phyloP scores from a whole-genome alignment of 2,888 invertebrate genomes.

The Exocentrus adspersus region DNA sequence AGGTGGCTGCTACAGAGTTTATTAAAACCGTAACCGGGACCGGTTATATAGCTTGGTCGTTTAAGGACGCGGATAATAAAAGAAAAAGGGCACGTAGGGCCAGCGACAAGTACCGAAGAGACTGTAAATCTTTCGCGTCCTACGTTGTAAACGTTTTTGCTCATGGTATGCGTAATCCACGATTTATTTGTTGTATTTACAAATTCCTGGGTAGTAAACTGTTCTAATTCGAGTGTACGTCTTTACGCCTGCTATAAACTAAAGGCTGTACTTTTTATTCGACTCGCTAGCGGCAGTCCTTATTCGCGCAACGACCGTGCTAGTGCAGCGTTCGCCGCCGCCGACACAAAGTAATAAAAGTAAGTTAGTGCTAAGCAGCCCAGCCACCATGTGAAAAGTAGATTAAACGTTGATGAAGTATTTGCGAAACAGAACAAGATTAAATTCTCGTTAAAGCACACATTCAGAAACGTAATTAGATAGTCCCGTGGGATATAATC shows the following conservation, averaged over 20 bases:
- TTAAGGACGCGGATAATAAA: too few species aligned
- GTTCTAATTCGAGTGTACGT: slow-evolving; percentile 1
- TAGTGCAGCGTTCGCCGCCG: neutral
- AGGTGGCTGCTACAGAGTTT: slow-evolving; percentile 11
- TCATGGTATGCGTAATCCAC: too few species aligned
- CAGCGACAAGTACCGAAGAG: neutral
- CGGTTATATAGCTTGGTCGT: neutral
- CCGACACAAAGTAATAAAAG: slow-evolving; percentile 20
- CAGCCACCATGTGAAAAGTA: slow-evolving; percentile 28
- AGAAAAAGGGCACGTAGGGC: too few species aligned
- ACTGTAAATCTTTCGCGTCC: too few species aligned
- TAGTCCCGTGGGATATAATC: slow-evolving; percentile 34
- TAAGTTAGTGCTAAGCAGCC: slow-evolving; percentile 16
- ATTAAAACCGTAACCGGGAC: slow-evolving; percentile 13
- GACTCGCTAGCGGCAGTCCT: neutral
- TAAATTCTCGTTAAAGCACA: slow-evolving; percentile 33
- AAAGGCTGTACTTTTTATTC: neutral
- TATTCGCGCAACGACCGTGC: slow-evolving; percentile 11
- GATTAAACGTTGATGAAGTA: slow-evolving; percentile 35
- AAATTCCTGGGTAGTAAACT: neutral
- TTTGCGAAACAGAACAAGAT: slow-evolving; percentile 32
- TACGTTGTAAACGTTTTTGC: too few species aligned
- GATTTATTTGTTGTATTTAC: neutral
- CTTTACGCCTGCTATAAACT: neutral
- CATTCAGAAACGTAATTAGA: slow-evolving; percentile 33